Percentiles rank a stretch among this genome's conserved stretches.
These are phyloP conservation scores for Emydura subglobosa DNA, from an alignment of 2,113 vertebrate genomes.

Conservation along the genomic window DNA sequence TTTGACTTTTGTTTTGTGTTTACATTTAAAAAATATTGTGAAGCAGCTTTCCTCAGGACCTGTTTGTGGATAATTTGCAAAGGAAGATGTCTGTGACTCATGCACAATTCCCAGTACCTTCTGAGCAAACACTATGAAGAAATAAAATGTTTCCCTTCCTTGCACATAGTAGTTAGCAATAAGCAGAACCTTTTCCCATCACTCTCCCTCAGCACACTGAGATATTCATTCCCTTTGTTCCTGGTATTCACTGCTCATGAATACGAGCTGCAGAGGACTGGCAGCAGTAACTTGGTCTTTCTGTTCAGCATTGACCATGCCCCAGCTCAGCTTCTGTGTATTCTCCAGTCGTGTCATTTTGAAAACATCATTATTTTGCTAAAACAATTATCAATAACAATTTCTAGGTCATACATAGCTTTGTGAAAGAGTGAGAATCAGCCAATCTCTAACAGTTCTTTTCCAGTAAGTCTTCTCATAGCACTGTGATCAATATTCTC, in stretches of 20 bases:
- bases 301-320: not conserved
- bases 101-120: not conserved
- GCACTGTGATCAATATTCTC: conserved; percentile 45
- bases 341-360: not conserved
- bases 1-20: not conserved
- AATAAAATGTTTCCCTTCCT: not conserved
- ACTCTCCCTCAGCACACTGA: not conserved
- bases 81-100: not conserved
- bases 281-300: rapidly evolving
- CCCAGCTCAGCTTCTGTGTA: not conserved
- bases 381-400: conserved; percentile 51
- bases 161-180: not conserved
- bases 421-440: conserved; percentile 56
- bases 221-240: not conserved
- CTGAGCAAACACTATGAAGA: not conserved
- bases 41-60: rapidly evolving
- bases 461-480: conserved; percentile 32
- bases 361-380: not conserved
- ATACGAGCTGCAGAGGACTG: not conserved
- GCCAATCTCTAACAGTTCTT: conserved; percentile 37
- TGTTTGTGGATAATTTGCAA: not conserved
- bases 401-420: conserved; percentile 57
- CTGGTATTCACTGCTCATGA: not conserved
- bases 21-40: not conserved
- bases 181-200: rapidly evolving